Base-by-base conservation (phyloP, 2,888 invertebrate genomes). In the Phrixothrix hirtus region DNA sequence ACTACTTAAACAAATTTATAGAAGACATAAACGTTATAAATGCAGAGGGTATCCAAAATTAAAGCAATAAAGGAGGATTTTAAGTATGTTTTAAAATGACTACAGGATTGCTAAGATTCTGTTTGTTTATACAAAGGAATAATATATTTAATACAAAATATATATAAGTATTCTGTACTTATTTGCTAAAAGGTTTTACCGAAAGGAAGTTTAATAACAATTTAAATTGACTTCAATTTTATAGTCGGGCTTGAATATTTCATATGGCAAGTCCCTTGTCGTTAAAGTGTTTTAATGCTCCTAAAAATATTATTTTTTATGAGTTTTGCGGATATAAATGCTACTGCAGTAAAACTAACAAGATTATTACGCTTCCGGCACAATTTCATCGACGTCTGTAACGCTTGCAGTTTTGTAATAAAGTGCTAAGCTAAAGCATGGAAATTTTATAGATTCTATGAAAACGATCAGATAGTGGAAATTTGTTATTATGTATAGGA, bases 261-360 rank as follows among this genome's bases (percentile, higher is more conserved):
- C 46, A 37, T 41, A 48, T 30, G 41, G 41, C 48, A 21, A 35
- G 15, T 27, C 52, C 46, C 34, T 31, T 25, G 36, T 42, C 52
- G 46, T 52, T 52, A 52, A 52, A 52, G 12, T 30, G 21, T 52
- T 52, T 52, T 52, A 52, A 52, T 52, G 42, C 46, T 29, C 41
- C 26, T 42, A 47, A 47, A 51, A 52, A 52, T 52, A 52, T 52
- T 46, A 46, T 52, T 52, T 52, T 39, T 46, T 42, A 48, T 34
- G 48, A 47, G 48, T 43, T 42, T 50, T 44, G 37, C 37, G 44
- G 45, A 41, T 35, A 45, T 44, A 51, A 51, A 45, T 44, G 44
- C 34, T 35, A 25, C 10, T 29, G 46, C 36, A 51, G 45, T 51
- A 52, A 47, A 47, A 52, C 52, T 52, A 52, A 52, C 52, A 52